phyloP scores from a whole-genome alignment of 2,888 invertebrate species.

The Nymphalis urticae region DNA sequence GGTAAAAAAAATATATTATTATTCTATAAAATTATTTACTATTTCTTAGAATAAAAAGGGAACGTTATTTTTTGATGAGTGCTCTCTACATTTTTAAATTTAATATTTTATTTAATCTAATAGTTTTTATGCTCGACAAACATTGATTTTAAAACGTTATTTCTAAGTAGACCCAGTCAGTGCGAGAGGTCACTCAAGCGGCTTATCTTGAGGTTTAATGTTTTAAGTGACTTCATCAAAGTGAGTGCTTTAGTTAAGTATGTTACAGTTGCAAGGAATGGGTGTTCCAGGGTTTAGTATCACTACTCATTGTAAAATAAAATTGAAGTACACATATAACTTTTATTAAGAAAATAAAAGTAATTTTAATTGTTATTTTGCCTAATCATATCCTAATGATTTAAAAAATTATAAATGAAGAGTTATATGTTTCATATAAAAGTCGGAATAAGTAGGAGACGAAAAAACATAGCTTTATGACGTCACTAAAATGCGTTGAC shows the following conservation, averaged over 20 bases:
- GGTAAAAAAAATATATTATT: too few relatives aligned
- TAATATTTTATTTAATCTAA: neutral
- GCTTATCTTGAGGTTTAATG: conserved; percentile 32
- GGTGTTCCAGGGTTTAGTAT: conserved; percentile 6
- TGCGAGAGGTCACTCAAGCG: conserved; percentile 16
- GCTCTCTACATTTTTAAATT: neutral
- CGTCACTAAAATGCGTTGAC: too few relatives aligned
- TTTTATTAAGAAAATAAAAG: neutral
- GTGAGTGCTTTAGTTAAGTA: conserved; percentile 32
- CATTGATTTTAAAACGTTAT: neutral
- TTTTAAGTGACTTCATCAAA: conserved; percentile 39
- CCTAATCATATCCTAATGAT: too few relatives aligned
- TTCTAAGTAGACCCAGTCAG: conserved; percentile 11
- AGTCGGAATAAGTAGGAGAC: too few relatives aligned
- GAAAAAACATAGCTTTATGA: too few relatives aligned
- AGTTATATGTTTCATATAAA: too few relatives aligned
- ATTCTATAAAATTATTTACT: too few relatives aligned
- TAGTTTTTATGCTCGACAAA: neutral
- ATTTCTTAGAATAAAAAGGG: too few relatives aligned
- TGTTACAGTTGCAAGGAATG: conserved; percentile 25
- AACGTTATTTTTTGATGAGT: neutral
- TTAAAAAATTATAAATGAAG: too few relatives aligned
- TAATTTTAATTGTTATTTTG: neutral
- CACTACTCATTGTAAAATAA: conserved; percentile 15
- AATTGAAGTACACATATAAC: neutral